phyloP scores from a whole-genome alignment of 2,113 vertebrate species.

The Ifrita kowaldi region DNA sequence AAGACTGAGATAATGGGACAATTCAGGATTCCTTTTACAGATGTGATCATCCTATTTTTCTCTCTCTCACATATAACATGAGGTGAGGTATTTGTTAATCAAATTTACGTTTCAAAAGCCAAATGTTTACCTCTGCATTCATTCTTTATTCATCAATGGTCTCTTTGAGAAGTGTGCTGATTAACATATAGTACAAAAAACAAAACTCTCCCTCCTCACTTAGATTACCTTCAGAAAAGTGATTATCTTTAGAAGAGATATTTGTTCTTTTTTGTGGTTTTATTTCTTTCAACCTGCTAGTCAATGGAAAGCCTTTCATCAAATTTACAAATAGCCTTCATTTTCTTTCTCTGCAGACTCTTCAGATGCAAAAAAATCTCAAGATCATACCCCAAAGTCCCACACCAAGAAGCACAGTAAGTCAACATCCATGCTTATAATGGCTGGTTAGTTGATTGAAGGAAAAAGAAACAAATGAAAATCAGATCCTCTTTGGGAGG shows the following conservation, averaged over 20 bases:
- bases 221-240: conserved; percentile 45
- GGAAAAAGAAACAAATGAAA: not conserved
- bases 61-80: conserved; percentile 8
- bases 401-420: conserved; percentile 93
- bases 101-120: conserved; percentile 68
- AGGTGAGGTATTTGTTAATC: conserved; percentile 71
- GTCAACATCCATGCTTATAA: conserved; percentile 42
- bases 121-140: conserved; percentile 45
- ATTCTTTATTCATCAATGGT: conserved; percentile 61
- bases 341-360: conserved; percentile 64
- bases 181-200: conserved; percentile 69
- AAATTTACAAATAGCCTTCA: conserved; percentile 43
- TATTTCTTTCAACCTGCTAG: conserved; percentile 1
- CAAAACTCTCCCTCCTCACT: conserved; percentile 48
- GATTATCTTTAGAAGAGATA: conserved; percentile 58
- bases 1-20: conserved; percentile 33
- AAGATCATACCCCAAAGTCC: conserved; percentile 73
- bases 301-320: conserved; percentile 20
- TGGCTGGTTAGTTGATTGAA: not conserved
- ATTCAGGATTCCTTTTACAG: conserved; percentile 30
- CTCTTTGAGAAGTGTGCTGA: conserved; percentile 66
- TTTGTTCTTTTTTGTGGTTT: conserved; percentile 67
- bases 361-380: conserved; percentile 81
- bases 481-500: not conserved
- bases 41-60: not conserved